Conservation (phyloP, 2,888 invertebrate species). For the Megaustenia siamemsis region DNA sequence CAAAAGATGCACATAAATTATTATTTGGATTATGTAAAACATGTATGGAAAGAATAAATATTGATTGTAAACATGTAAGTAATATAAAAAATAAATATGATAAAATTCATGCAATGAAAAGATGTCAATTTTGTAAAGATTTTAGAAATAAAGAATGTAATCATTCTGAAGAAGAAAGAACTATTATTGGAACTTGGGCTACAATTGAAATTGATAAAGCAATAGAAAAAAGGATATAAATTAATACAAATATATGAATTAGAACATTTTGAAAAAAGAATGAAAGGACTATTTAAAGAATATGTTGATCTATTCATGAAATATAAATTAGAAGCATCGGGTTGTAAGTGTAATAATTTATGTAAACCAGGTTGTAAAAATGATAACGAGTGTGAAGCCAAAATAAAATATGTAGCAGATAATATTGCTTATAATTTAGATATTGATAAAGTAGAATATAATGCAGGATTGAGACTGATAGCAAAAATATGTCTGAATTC, state of each 20-base stretch:
- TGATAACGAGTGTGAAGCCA: too few species aligned
- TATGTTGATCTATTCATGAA: background rate
- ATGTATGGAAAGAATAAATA: slow-evolving; percentile 15
- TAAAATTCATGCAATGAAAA: background rate
- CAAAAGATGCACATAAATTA: slow-evolving; percentile 17
- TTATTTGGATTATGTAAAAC: slow-evolving; percentile 8
- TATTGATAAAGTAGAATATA: slow-evolving; percentile 17
- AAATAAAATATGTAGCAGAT: too few species aligned
- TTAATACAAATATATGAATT: slow-evolving; percentile 19
- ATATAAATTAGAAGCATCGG: slow-evolving; percentile 6
- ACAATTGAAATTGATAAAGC: slow-evolving; percentile 6
- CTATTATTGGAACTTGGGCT: slow-evolving; percentile 6
- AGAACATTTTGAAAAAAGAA: slow-evolving; percentile 8
- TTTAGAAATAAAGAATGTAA: background rate
- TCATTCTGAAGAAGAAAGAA: slow-evolving; percentile 4
- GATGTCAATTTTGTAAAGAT: background rate
- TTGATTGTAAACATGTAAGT: background rate
- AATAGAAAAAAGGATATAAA: too few species aligned
- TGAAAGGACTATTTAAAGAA: background rate
- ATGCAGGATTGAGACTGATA: slow-evolving; percentile 6
- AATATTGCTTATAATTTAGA: too few species aligned
- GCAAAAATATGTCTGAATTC: slow-evolving; percentile 7
- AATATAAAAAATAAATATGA: background rate
- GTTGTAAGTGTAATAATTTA: background rate
- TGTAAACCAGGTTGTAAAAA: background rate